phyloP scores from a whole-genome alignment of 2,797 vertebrate species.

The Hoplostethus atlanticus region DNA sequence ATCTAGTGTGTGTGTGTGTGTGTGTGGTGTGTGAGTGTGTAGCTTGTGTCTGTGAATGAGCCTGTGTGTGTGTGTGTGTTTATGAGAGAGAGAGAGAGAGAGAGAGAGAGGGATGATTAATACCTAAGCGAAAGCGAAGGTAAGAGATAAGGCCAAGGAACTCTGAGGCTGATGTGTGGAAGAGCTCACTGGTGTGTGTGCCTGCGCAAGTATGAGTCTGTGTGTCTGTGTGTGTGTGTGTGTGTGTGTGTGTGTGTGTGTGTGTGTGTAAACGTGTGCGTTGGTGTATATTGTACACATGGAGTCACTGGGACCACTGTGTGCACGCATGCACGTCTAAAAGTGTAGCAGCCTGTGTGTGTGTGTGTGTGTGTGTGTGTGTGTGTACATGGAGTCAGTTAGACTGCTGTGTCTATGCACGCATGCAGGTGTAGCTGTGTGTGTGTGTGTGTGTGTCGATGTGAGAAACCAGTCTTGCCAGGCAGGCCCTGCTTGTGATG shows the following conservation, averaged over 20 bases:
- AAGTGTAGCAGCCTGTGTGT: conserved; percentile 42
- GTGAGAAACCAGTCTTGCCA: conserved; percentile 51
- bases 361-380: conserved; percentile 36
- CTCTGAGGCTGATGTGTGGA: conserved; percentile 53
- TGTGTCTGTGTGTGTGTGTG: conserved; percentile 2
- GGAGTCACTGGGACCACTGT: conserved; percentile 51
- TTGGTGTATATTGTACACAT: conserved; percentile 36
- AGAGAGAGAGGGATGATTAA: conserved; percentile 68
- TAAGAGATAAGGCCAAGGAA: conserved; percentile 66
- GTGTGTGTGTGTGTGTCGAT: conserved; percentile 22
- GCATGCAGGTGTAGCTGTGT: not conserved
- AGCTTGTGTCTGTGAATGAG: conserved; percentile 30
- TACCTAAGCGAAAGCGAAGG: conserved; percentile 57
- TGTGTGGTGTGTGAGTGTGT: not conserved
- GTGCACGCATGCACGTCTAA: conserved; percentile 24
- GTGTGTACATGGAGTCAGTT: no score
- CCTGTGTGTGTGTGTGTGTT: conserved; percentile 3
- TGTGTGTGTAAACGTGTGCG: conserved; percentile 1
- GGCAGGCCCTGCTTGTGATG: conserved; percentile 61
- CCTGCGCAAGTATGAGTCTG: not conserved
- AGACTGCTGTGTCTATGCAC: no score
- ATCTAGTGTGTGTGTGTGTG: conserved; percentile 19
- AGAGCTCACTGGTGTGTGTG: conserved; percentile 10
- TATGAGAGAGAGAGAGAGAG: not conserved
- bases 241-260: conserved; percentile 10